Evolutionary conservation across 2,113 vertebrate genomes (phyloP), one percentile per base, ranked within the genome.

Genomic region (Cepphus grylle): DNA sequence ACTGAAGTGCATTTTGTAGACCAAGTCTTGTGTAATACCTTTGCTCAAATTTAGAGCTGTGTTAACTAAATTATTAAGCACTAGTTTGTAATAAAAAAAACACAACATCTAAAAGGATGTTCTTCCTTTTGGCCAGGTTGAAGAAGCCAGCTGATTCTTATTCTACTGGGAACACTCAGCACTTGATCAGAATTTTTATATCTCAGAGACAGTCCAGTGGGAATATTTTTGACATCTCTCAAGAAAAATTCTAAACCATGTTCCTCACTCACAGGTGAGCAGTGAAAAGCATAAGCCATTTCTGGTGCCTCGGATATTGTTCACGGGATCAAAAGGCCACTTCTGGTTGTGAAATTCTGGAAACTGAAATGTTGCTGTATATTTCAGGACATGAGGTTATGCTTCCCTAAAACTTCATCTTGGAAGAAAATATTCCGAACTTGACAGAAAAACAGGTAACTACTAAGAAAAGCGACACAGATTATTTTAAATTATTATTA

Each of bases 161-260:
- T 81, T 93, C 74, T 49, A 14, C 25, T 52, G 55, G 19, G 56
- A 92, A 52, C 15, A 15, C 6, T 73, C 52, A 74, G 8, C 49
- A 59, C 21, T 83, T 67, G 13, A 78, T 45, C 88, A 23, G 58
- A 92, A 73, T 88, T 61, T 78, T 94, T 67, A 26, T 65, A 71
- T 82, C 42, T 80, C 6, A 1, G 49, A 63, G n/a, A 30, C 47
- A 71, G 50, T 32, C 83, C 70, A 66, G 38, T 38, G 53, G 72
- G 79, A 90, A 81, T 81, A 55, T 32, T 61, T 95, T 45, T 93
- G 86, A 86, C 73, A 86, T 17, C 27, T 77, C 59, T 52, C 47
- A 29, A 61, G n/a, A 81, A 78, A 73, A 81, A 53, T 22, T 63
- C 73, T 79, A 56, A 85, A 23, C 26, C 26, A 34, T 63, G 2